Conservation (phyloP, 2,113 vertebrate genomes). For the Neodon shergylaensis region DNA sequence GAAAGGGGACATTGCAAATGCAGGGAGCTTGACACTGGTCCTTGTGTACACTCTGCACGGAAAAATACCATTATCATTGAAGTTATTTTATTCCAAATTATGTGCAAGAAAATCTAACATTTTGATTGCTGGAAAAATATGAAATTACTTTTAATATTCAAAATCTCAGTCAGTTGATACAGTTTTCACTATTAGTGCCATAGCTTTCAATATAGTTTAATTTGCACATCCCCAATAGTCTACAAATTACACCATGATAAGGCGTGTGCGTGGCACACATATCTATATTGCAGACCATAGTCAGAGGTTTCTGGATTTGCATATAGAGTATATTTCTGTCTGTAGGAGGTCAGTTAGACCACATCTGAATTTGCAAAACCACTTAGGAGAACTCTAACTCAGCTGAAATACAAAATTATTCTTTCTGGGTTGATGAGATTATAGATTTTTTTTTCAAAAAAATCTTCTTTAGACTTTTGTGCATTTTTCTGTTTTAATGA, state of each 20-base stretch:
- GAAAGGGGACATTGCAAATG: neutral
- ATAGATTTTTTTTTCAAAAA: neutral
- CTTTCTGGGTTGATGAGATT: conserved; percentile 64
- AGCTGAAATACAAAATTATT: conserved; percentile 73
- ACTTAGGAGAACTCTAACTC: conserved; percentile 69
- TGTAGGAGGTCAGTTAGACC: conserved; percentile 62
- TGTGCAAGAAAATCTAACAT: neutral
- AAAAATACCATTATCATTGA: neutral
- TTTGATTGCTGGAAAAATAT: conserved; percentile 1
- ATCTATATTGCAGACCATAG: conserved; percentile 55
- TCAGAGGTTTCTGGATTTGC: conserved; percentile 70
- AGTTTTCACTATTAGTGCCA: neutral
- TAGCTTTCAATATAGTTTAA: conserved; percentile 34
- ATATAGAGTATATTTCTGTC: conserved; percentile 79
- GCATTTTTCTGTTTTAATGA: conserved; percentile 41
- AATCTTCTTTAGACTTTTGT: neutral
- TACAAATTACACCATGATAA: conserved; percentile 38
- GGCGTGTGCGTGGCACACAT: neutral
- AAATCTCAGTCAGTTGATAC: neutral
- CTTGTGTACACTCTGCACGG: neutral
- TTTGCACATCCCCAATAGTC: neutral
- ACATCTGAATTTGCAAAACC: conserved; percentile 69
- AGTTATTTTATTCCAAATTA: conserved; percentile 38
- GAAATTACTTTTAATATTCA: conserved; percentile 9
- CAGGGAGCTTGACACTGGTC: neutral